Conservation (phyloP, 2,797 vertebrate genomes). For the Champsocephalus gunnari region DNA sequence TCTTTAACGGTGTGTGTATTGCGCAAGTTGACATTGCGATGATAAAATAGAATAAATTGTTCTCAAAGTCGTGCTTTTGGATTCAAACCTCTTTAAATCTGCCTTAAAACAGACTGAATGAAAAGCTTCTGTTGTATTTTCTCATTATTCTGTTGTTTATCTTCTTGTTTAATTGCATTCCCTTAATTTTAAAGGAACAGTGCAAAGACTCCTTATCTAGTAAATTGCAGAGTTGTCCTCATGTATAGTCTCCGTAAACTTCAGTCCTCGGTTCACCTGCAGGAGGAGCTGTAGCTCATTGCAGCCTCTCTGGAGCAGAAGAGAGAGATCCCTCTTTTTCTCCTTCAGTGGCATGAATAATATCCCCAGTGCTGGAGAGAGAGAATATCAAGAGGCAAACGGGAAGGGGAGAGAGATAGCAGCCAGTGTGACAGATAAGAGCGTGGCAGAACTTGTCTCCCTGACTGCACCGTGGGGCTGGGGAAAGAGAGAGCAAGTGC, state of each 20-base stretch:
- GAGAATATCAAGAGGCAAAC: constrained; percentile 76
- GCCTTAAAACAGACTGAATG: constrained; percentile 29
- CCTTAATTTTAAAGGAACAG: constrained; percentile 32
- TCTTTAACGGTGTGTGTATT: no score
- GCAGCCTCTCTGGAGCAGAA: constrained; percentile 72
- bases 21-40: no score
- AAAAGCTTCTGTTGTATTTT: constrained; percentile 30
- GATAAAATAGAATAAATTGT: background rate
- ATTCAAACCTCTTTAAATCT: constrained; percentile 8
- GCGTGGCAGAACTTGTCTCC: constrained; percentile 79
- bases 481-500: constrained; percentile 78
- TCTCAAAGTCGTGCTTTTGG: background rate
- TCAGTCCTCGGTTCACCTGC: constrained; percentile 80
- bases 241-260: constrained; percentile 25
- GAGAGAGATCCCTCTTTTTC: constrained; percentile 78
- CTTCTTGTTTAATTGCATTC: constrained; percentile 18
- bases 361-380: constrained; percentile 76
- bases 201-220: constrained; percentile 32
- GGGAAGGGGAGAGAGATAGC: constrained; percentile 76
- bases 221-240: constrained; percentile 12
- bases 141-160: constrained; percentile 19
- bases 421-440: constrained; percentile 83
- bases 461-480: constrained; percentile 75
- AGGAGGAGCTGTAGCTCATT: constrained; percentile 87
- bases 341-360: constrained; percentile 80